Conservation (phyloP, 2,113 vertebrate species). For the Malurus alboscapulatus region DNA sequence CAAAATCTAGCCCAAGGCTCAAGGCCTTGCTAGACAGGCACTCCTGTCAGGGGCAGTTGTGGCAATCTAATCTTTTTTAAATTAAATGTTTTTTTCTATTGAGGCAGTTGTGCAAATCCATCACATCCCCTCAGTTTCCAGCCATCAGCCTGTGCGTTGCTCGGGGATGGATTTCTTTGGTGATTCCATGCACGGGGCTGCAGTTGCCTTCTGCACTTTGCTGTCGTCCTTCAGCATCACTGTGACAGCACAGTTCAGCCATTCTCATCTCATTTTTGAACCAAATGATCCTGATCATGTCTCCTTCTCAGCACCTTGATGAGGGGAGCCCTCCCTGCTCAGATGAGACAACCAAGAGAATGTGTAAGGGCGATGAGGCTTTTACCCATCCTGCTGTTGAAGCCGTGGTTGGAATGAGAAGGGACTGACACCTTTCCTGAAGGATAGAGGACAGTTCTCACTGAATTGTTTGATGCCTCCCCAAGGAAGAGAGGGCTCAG, state of each 20-base stretch:
- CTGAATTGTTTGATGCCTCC: not conserved
- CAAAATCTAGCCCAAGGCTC: not conserved
- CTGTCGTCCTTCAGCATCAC: not conserved
- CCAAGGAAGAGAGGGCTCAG: not conserved
- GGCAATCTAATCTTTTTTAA: conserved; percentile 8
- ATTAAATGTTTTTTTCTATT: not conserved
- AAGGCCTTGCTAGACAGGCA: not conserved
- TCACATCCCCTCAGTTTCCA: not conserved
- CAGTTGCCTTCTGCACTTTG: not conserved
- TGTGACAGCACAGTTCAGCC: not conserved
- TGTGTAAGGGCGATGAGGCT: rapidly evolving
- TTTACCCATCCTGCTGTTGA: not conserved
- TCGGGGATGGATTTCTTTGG: not conserved
- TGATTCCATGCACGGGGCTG: not conserved
- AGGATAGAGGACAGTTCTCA: not conserved
- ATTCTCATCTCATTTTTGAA: not conserved
- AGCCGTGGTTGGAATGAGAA: not conserved
- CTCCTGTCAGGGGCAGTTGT: not conserved
- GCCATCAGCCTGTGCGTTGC: not conserved
- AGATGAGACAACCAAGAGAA: not conserved
- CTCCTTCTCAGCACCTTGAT: too few species aligned
- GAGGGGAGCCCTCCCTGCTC: not conserved
- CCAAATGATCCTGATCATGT: not conserved
- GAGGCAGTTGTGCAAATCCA: not conserved
- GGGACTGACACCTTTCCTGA: not conserved